Evolutionary conservation across 2,797 vertebrate genomes (phyloP).

Genomic region (Pelobates cultripes): DNA sequence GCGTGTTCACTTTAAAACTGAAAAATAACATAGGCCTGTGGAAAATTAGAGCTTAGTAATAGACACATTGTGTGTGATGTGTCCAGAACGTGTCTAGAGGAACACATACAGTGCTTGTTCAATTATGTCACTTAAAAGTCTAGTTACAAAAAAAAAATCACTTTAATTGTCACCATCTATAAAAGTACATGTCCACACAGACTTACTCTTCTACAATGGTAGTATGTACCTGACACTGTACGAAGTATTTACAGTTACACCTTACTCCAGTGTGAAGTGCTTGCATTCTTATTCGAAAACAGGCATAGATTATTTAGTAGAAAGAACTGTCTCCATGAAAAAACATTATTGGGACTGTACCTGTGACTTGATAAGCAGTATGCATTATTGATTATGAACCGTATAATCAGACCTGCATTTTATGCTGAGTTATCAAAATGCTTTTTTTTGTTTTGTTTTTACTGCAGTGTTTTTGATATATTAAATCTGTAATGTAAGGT

Average conservation of each 20-base stretch:
- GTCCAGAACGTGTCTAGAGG: slow-evolving; percentile 3
- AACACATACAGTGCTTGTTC: slow-evolving; percentile 18
- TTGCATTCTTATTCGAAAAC: not conserved
- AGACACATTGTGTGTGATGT: slow-evolving; percentile 4
- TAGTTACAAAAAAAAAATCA: slow-evolving; percentile 14
- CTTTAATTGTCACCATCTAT: slow-evolving; percentile 19
- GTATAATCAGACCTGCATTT: too few relatives aligned
- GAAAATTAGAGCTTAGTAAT: slow-evolving; percentile 30
- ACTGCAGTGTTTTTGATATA: not conserved
- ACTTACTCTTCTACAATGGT: slow-evolving; percentile 12
- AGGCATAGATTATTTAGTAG: not conserved
- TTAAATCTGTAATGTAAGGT: not conserved
- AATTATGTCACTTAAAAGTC: not conserved
- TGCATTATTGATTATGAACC: too few relatives aligned
- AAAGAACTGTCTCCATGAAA: not conserved
- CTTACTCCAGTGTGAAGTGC: not conserved
- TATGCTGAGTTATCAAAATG: too few relatives aligned
- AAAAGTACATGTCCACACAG: not conserved
- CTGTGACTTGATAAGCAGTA: slow-evolving; percentile 6
- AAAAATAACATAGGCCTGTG: slow-evolving; percentile 14
- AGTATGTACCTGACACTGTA: slow-evolving; percentile 16
- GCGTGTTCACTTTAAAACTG: slow-evolving; percentile 10
- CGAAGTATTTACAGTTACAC: slow-evolving; percentile 15
- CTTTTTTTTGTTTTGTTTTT: not conserved
- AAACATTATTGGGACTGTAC: not conserved